A percentile compares a stretch with the other conserved stretches of the same genome.
phyloP scores from a whole-genome alignment of 2,888 invertebrate genomes.

The Pemphredon lugubris region DNA sequence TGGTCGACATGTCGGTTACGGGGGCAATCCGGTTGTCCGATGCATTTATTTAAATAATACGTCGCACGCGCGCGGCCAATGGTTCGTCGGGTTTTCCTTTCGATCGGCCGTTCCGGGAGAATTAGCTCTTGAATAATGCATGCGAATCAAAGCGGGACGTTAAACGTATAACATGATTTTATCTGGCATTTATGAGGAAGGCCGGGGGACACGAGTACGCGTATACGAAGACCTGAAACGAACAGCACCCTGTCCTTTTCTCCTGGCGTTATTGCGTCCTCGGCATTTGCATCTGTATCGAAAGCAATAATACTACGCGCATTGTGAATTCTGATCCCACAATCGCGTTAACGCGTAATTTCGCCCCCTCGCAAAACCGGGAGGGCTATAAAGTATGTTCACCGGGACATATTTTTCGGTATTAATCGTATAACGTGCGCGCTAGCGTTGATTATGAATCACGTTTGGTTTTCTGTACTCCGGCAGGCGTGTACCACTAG shows the following conservation, averaged over 20 bases:
- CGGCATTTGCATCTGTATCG: slow-evolving; percentile 70
- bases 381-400: neutral
- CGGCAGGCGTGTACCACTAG: too few species aligned
- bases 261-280: slow-evolving; percentile 63
- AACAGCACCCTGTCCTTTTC: slow-evolving; percentile 41
- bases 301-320: slow-evolving; percentile 64
- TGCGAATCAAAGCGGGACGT: slow-evolving; percentile 66
- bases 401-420: neutral
- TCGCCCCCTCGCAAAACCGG: neutral
- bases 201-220: slow-evolving; percentile 58
- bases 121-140: slow-evolving; percentile 77
- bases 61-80: slow-evolving; percentile 29
- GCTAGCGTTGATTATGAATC: neutral
- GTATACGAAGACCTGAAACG: slow-evolving; percentile 54
- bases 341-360: slow-evolving; percentile 45
- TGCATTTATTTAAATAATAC: slow-evolving; percentile 43
- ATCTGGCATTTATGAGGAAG: slow-evolving; percentile 75
- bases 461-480: neutral
- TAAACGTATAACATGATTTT: slow-evolving; percentile 74
- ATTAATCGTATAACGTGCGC: neutral
- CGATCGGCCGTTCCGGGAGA: slow-evolving; percentile 70
- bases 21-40: too few species aligned
- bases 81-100: slow-evolving; percentile 63
- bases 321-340: slow-evolving; percentile 52
- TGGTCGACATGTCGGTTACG: too few species aligned